A percentile compares a stretch with the other conserved stretches of the same genome.
Conservation (phyloP, 2,888 invertebrate genomes). For the Agriotes lineatus region DNA sequence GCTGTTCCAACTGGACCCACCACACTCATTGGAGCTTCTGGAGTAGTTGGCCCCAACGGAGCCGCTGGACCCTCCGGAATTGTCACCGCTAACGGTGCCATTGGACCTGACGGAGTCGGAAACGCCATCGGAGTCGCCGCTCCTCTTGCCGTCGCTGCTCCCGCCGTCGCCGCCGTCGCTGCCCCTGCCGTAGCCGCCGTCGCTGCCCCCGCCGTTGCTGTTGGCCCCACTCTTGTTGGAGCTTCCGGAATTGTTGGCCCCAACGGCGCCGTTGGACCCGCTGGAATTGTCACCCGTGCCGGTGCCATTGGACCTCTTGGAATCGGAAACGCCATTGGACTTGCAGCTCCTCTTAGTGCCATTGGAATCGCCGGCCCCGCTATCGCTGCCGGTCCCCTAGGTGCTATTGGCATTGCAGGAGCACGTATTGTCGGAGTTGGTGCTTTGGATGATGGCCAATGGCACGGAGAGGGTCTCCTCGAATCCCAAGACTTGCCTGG, state of each 20-base stretch:
- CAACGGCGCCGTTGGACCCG: background rate
- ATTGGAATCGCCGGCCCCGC: background rate
- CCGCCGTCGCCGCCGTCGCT: too few species aligned
- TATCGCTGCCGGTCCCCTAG: background rate
- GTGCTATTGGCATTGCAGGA: background rate
- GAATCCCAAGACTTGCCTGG: background rate
- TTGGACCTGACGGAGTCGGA: background rate
- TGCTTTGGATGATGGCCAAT: background rate
- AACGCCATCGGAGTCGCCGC: background rate
- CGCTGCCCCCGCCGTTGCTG: background rate
- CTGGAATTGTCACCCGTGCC: background rate
- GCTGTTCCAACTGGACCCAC: too few species aligned
- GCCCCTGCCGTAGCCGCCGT: too few species aligned
- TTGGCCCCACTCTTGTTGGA: background rate
- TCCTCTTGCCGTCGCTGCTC: too few species aligned
- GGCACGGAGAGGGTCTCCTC: background rate
- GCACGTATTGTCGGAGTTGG: background rate
- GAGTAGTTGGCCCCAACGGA: too few species aligned
- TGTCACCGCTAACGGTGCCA: background rate
- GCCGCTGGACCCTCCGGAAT: background rate
- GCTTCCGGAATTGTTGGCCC: too few species aligned
- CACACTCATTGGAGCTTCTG: too few species aligned
- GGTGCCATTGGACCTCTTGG: background rate
- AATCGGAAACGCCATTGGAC: background rate
- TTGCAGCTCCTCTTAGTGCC: background rate